phyloP scores from a whole-genome alignment of 1,140 invertebrate genomes.

The Cephus cinctus region DNA sequence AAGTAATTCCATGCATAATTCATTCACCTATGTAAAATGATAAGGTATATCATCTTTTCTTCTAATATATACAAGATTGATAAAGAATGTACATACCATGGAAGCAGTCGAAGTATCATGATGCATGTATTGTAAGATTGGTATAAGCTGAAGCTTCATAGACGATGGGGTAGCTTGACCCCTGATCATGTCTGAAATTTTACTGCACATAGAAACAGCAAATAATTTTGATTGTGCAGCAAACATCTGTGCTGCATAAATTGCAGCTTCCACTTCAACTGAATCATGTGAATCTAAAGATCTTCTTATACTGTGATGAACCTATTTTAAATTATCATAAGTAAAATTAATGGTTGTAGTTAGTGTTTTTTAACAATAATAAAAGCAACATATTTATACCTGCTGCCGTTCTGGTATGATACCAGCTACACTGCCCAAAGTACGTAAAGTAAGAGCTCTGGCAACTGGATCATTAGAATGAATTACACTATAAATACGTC shows the following conservation, averaged over 20 bases:
- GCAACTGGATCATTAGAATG: slow-evolving; percentile 97
- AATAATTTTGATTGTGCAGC: slow-evolving; percentile 90
- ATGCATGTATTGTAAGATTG: slow-evolving; percentile 92
- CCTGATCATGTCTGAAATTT: slow-evolving; percentile 93
- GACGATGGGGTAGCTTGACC: slow-evolving; percentile 87
- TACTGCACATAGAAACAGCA: slow-evolving; percentile 94
- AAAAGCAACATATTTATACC: slow-evolving; percentile 24
- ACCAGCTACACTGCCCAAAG: slow-evolving; percentile 86
- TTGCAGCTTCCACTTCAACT: slow-evolving; percentile 93
- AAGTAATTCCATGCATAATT: slow-evolving; percentile 79
- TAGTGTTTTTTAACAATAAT: background rate
- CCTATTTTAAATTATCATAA: slow-evolving; percentile 38
- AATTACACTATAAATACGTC: slow-evolving; percentile 90
- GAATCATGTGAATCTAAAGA: slow-evolving; percentile 93
- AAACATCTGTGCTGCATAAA: slow-evolving; percentile 92
- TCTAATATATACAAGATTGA: background rate
- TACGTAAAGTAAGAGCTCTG: slow-evolving; percentile 84
- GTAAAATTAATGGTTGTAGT: background rate
- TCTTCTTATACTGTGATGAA: slow-evolving; percentile 90
- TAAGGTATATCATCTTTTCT: slow-evolving; percentile 4
- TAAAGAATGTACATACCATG: slow-evolving; percentile 63
- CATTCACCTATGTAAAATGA: slow-evolving; percentile 57
- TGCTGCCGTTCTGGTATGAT: slow-evolving; percentile 93
- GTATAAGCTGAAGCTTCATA: slow-evolving; percentile 87
- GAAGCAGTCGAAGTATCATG: slow-evolving; percentile 83